A percentile compares a stretch with the other conserved stretches of the same genome.
phyloP scores from a whole-genome alignment of 2,888 invertebrate genomes.

The Oscheius sp. region DNA sequence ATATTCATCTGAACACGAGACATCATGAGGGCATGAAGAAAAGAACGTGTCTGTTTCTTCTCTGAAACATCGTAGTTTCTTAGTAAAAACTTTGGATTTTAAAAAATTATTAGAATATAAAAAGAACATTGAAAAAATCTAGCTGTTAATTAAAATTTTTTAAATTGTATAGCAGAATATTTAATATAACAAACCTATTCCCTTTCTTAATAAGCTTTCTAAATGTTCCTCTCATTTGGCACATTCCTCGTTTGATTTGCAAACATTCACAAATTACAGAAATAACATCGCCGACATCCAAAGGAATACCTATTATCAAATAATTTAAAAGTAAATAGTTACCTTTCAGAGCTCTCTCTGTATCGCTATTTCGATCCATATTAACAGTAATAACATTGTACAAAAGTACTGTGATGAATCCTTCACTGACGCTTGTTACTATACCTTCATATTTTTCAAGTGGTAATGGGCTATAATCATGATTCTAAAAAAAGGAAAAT shows the following conservation, averaged over 20 bases:
- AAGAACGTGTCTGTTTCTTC: neutral
- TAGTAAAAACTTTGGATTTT: neutral
- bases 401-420: slow-evolving; percentile 11
- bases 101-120: neutral
- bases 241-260: slow-evolving; percentile 26
- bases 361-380: slow-evolving; percentile 5
- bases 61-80: neutral
- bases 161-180: neutral
- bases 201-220: slow-evolving; percentile 13
- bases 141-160: neutral
- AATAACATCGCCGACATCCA: slow-evolving; percentile 24
- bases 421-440: neutral
- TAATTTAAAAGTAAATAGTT: too few relatives aligned
- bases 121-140: neutral
- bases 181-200: slow-evolving; percentile 6
- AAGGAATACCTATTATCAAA: neutral
- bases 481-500: neutral
- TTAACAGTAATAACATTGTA: slow-evolving; percentile 13
- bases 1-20: too few relatives aligned
- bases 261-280: neutral
- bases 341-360: neutral
- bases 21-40: too few relatives aligned
- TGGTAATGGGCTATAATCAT: neutral
- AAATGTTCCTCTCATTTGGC: slow-evolving; percentile 17
- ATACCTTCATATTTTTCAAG: slow-evolving; percentile 12